Percentiles rank a stretch among this genome's conserved stretches.
Evolutionary conservation across 2,888 invertebrate genomes (phyloP).

Genomic region (Cremastinae sp.): DNA sequence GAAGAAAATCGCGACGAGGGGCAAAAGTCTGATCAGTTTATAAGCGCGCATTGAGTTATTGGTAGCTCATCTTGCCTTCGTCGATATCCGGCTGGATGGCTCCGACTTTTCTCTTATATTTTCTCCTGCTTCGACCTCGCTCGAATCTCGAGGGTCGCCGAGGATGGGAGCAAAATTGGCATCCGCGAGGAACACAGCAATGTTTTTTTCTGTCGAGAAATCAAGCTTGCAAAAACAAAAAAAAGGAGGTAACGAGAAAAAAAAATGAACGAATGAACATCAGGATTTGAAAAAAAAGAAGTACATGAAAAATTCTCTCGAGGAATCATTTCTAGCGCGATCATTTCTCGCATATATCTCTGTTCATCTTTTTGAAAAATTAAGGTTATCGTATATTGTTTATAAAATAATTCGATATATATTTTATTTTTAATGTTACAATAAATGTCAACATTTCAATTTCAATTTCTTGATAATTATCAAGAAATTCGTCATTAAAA

Average conservation of each 20-base stretch:
- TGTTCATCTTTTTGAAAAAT: too few relatives aligned
- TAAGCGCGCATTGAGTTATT: constrained; percentile 78
- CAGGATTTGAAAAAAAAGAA: too few relatives aligned
- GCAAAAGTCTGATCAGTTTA: constrained; percentile 76
- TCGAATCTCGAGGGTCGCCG: constrained; percentile 33
- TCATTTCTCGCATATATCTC: too few relatives aligned
- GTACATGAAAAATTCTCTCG: background rate
- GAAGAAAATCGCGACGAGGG: constrained; percentile 46
- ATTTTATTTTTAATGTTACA: too few relatives aligned
- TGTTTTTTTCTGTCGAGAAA: background rate
- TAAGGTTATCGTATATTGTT: background rate
- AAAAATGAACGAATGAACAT: too few relatives aligned
- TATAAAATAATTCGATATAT: constrained; percentile 36
- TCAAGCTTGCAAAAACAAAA: background rate
- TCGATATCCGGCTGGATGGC: constrained; percentile 75
- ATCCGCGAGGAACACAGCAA: constrained; percentile 13
- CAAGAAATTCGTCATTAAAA: too few relatives aligned
- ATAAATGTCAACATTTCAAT: too few relatives aligned
- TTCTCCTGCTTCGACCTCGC: constrained; percentile 11
- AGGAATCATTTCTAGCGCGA: background rate
- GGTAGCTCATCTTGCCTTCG: constrained; percentile 75
- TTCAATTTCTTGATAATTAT: too few relatives aligned
- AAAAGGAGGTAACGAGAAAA: too few relatives aligned
- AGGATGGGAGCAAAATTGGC: constrained; percentile 7
- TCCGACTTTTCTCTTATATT: constrained; percentile 56